phyloP scores from a whole-genome alignment of 2,888 invertebrate species.

The Eupithecia centaureata region DNA sequence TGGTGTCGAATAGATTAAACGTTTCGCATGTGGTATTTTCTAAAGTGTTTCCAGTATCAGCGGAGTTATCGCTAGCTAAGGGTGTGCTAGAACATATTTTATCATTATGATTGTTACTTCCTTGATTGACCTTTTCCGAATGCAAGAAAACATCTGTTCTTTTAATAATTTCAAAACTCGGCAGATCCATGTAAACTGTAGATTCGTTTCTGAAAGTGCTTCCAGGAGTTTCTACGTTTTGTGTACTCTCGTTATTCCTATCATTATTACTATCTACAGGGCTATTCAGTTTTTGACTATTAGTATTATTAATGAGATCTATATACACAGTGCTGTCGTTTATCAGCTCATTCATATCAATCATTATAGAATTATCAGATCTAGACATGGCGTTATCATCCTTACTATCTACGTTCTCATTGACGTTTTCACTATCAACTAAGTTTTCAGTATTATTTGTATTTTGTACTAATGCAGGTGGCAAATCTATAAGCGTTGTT shows the following conservation, averaged over 20 bases:
- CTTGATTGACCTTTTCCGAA: constrained; percentile 57
- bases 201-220: constrained; percentile 65
- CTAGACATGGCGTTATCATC: constrained; percentile 41
- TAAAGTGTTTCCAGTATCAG: constrained; percentile 49
- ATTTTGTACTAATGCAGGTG: constrained; percentile 76
- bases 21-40: constrained; percentile 54
- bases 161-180: constrained; percentile 59
- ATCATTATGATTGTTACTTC: constrained; percentile 42
- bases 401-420: constrained; percentile 41
- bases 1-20: constrained; percentile 51
- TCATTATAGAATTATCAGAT: constrained; percentile 51
- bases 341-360: constrained; percentile 45
- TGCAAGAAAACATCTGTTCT: constrained; percentile 65
- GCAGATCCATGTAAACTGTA: constrained; percentile 75
- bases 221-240: constrained; percentile 42
- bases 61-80: constrained; percentile 62
- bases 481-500: constrained; percentile 49
- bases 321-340: constrained; percentile 65
- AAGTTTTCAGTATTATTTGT: constrained; percentile 48
- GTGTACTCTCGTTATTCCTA: constrained; percentile 35
- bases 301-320: constrained; percentile 71
- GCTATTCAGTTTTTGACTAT: constrained; percentile 57
- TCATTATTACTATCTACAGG: constrained; percentile 48
- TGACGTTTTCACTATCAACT: constrained; percentile 41
- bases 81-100: constrained; percentile 69